phyloP scores from a whole-genome alignment of 2,113 vertebrate species.

The Gracilinanus agilis region DNA sequence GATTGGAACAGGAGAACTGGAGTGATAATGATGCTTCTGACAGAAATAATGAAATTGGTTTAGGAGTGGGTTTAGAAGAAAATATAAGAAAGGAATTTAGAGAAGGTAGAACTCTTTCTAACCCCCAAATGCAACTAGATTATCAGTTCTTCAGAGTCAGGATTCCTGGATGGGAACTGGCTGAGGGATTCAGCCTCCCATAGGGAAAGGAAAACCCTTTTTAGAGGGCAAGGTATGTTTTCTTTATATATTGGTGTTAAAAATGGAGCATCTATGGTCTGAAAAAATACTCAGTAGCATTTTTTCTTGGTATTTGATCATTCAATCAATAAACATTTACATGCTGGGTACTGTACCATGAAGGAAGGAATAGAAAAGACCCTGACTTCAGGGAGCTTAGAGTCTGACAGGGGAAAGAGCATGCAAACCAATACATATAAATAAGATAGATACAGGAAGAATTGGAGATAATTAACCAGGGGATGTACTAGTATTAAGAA shows the following conservation, averaged over 20 bases:
- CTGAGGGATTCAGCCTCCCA: not conserved
- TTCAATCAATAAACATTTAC: not conserved
- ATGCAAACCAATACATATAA: not conserved
- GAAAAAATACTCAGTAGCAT: not conserved
- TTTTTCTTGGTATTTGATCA: not conserved
- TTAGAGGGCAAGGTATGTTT: not conserved
- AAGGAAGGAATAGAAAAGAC: not conserved
- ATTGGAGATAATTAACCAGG: not conserved
- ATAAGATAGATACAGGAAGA: not conserved
- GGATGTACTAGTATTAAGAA: not conserved
- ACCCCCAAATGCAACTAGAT: constrained; percentile 22
- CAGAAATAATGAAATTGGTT: constrained; percentile 25
- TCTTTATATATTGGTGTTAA: not conserved
- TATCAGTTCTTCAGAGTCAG: not conserved
- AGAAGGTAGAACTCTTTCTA: constrained; percentile 1
- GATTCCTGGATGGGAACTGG: not conserved
- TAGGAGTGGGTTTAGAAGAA: not conserved
- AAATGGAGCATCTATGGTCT: not conserved
- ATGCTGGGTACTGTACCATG: not conserved
- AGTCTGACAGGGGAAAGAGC: not conserved
- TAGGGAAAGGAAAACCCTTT: not conserved
- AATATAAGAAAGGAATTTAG: not conserved
- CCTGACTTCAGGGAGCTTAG: not conserved
- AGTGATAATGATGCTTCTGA: constrained; percentile 7
- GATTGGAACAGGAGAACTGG: not conserved